Conservation (phyloP, 2,888 invertebrate genomes). For the Synergus japonicus region DNA sequence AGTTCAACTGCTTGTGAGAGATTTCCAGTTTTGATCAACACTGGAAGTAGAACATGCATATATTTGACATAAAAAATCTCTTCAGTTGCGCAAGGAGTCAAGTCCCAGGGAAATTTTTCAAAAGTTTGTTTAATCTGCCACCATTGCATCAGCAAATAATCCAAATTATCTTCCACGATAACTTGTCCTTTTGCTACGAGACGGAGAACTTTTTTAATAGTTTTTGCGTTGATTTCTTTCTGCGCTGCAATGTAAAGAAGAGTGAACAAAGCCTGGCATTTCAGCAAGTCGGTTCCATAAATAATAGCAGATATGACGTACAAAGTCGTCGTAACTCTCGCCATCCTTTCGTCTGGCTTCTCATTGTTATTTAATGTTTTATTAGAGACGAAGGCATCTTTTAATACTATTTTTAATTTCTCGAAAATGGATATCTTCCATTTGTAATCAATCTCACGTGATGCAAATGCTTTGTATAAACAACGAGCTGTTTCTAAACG, state of each 20-base stretch:
- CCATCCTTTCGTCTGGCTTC: constrained; percentile 78
- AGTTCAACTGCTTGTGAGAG: constrained; percentile 65
- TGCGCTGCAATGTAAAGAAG: constrained; percentile 79
- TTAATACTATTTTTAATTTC: constrained; percentile 64
- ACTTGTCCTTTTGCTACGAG: constrained; percentile 65
- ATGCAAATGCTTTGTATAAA: constrained; percentile 71
- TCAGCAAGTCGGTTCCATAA: constrained; percentile 75
- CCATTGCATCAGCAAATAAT: constrained; percentile 79
- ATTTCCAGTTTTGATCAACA: constrained; percentile 74
- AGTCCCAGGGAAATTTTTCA: constrained; percentile 76
- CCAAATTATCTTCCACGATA: constrained; percentile 76
- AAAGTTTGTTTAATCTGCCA: constrained; percentile 74
- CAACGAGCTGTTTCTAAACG: constrained; percentile 75
- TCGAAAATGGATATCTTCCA: constrained; percentile 71
- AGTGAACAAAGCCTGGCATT: constrained; percentile 79
- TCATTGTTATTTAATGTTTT: constrained; percentile 38
- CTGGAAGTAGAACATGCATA: constrained; percentile 74
- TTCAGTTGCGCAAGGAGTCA: constrained; percentile 74
- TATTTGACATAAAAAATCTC: constrained; percentile 76
- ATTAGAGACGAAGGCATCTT: constrained; percentile 23
- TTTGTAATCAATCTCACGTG: constrained; percentile 55
- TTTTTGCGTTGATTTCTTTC: constrained; percentile 76
- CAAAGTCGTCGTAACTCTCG: constrained; percentile 81
- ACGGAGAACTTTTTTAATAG: constrained; percentile 78
- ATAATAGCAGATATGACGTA: constrained; percentile 80